These are phyloP conservation scores for Allolobophora icterica DNA, from an alignment of 2,888 invertebrate genomes.

Conservation along the genomic window DNA sequence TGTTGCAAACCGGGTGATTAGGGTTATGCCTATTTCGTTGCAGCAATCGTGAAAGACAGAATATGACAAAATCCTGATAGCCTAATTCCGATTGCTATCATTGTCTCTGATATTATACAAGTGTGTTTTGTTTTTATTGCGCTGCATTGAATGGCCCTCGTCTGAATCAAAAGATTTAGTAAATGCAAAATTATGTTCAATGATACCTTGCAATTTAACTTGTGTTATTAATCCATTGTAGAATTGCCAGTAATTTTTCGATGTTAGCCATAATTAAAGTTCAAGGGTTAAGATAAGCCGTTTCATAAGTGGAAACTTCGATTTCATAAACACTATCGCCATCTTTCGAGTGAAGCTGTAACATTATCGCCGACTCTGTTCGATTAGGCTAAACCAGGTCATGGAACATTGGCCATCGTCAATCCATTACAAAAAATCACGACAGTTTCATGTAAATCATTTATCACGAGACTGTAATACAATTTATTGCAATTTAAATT, in stretches of 20 bases:
- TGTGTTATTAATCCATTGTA: background rate
- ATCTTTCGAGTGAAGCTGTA: background rate
- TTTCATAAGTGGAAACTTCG: background rate
- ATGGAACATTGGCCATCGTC: no score
- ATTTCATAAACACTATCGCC: background rate
- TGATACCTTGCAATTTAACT: background rate
- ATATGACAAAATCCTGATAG: background rate
- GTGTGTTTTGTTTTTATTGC: no score
- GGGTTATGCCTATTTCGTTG: background rate
- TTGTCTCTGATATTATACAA: no score
- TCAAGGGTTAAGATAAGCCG: background rate
- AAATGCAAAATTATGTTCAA: background rate
- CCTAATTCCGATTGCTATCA: no score
- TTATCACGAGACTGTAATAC: no score
- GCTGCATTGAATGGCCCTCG: background rate
- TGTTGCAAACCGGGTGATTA: no score
- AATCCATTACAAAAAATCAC: no score
- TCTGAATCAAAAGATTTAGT: background rate
- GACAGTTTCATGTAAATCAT: no score
- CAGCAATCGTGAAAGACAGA: background rate
- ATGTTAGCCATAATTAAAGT: background rate
- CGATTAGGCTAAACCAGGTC: background rate
- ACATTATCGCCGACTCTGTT: background rate
- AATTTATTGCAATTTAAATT: background rate
- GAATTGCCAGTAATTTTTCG: background rate